phyloP scores from a whole-genome alignment of 1,140 invertebrate species.

The Philotrypesis tridentata region DNA sequence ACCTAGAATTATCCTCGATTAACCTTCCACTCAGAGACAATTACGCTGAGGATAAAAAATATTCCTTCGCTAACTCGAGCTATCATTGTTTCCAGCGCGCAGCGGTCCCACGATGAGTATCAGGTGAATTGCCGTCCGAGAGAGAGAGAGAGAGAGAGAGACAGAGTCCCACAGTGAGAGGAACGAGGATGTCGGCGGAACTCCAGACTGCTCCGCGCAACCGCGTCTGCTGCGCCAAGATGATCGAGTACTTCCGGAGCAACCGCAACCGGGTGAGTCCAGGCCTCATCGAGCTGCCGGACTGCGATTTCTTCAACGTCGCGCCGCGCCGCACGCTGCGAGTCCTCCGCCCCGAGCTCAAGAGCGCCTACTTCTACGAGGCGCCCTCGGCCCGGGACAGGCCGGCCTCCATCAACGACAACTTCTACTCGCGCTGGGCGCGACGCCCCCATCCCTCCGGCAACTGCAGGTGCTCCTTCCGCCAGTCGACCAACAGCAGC shows the following conservation, averaged over 20 bases:
- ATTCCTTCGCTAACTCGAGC: not conserved
- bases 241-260: slow-evolving; percentile 57
- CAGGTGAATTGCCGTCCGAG: not conserved
- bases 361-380: slow-evolving; percentile 63
- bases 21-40: not conserved
- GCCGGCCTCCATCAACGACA: slow-evolving; percentile 68
- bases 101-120: not conserved
- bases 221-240: slow-evolving; percentile 63
- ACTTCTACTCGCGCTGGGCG: slow-evolving; percentile 68
- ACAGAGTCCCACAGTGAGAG: not conserved
- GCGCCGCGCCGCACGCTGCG: slow-evolving; percentile 65
- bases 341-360: slow-evolving; percentile 60
- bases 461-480: slow-evolving; percentile 69
- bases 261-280: slow-evolving; percentile 60
- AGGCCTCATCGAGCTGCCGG: slow-evolving; percentile 61
- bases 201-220: not conserved
- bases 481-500: slow-evolving; percentile 53
- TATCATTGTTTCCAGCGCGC: not conserved
- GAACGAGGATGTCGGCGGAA: not conserved
- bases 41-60: not conserved
- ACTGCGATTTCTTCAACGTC: slow-evolving; percentile 68
- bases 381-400: slow-evolving; percentile 56
- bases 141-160: not conserved
- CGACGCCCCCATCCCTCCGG: slow-evolving; percentile 65
- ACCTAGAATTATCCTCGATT: not conserved